Evolutionary conservation across 2,888 invertebrate species (phyloP).

Genomic region (Poecilobothrus nobilitatus): DNA sequence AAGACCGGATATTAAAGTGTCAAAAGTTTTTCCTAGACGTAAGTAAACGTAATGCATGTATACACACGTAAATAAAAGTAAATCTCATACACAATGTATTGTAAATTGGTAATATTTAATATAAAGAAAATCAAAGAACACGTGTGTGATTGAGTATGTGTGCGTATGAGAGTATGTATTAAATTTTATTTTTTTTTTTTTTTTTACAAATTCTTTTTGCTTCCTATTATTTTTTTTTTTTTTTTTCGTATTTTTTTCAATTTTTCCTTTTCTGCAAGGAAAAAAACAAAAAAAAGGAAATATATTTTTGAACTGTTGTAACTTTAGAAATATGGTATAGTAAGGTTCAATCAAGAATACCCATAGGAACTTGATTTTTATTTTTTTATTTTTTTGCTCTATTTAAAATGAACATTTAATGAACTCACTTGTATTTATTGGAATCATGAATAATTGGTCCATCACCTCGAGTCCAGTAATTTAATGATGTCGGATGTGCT

Average conservation of each 20-base stretch:
- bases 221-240: too few species aligned
- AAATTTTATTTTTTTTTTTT: neutral
- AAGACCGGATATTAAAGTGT: neutral
- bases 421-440: slow-evolving; percentile 60
- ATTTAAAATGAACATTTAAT: neutral
- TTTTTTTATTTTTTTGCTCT: neutral
- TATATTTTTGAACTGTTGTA: too few species aligned
- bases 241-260: too few species aligned
- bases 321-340: too few species aligned
- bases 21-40: neutral
- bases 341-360: neutral
- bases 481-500: slow-evolving; percentile 84
- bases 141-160: too few species aligned
- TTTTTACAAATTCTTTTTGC: neutral
- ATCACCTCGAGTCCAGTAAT: slow-evolving; percentile 83
- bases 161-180: neutral
- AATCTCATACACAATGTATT: too few species aligned
- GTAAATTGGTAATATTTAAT: too few species aligned
- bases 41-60: neutral
- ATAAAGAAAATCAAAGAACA: too few species aligned
- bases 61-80: neutral
- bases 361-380: neutral
- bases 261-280: neutral
- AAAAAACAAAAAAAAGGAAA: neutral
- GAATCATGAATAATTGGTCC: slow-evolving; percentile 84